Base-by-base conservation (phyloP, 2,888 invertebrate genomes). In the Dolichomitus sp. region DNA sequence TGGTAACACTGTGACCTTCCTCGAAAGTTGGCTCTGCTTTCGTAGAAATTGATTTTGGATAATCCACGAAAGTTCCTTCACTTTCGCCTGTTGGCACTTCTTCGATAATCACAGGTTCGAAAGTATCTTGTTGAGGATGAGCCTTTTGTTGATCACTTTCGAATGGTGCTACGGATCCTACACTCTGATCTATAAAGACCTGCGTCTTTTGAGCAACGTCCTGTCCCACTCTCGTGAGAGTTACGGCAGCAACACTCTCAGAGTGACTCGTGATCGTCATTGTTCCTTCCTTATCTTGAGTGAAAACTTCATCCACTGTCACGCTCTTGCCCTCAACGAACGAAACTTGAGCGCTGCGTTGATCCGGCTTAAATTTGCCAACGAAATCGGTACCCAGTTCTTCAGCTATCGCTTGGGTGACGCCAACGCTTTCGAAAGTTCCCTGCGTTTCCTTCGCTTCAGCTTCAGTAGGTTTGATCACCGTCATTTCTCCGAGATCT, bases 1-100 rank as follows among this genome's bases (percentile, higher is more conserved):
- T 95, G 17, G 95, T 93, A 14, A 96, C 85, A 84, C 96, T 94
- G 91, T 96, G 94, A 54, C 94, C 92, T 61, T 92, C 91, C 69
- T 93, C 93, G 74, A 94, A 92, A 54, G 91, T 88, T 9, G 92
- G 85, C 4, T 93, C 83, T 45, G 94, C 93, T 4, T 92, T 86
- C 27, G 90, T 90, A 0, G 88, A 83, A 33, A 91, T 79, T 6
- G 88, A 87, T 72, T 89, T 91, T 0, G 89, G 86, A 78, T 88
- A 87, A 37, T 90, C 88, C n/a, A 87, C 85, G 7, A 92, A 90
- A 7, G 78, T 79, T 33, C 84, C 84, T 85, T 93, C 93, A 14
- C 85, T 88, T 75, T 93, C 93, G 4, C 85, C 88, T 3, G 90
- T 80, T 27, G 90, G 89, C 48, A 87, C 83, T 77, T 93, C 90